Evolutionary conservation across 2,888 invertebrate species (phyloP).

Genomic region (Dryocosmus kuriphilus): DNA sequence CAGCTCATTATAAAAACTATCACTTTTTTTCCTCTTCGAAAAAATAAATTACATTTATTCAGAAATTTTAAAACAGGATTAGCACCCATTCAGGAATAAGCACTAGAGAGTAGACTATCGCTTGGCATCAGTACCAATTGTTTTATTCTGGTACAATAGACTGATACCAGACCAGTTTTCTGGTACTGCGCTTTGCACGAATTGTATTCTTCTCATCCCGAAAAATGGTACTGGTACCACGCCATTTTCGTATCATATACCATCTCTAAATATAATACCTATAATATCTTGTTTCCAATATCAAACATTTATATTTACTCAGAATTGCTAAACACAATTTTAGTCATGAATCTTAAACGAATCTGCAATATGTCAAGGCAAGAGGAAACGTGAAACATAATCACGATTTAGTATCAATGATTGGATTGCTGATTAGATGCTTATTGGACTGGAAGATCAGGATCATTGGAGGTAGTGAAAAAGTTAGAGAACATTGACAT

Average conservation of each 20-base stretch:
- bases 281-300: no score
- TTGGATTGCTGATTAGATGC: neutral
- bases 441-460: conserved; percentile 2
- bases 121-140: no score
- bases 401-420: neutral
- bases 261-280: no score
- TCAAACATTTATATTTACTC: no score
- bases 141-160: no score
- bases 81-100: no score
- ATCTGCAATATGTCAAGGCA: conserved; percentile 3
- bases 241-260: no score
- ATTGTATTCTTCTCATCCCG: neutral
- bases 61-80: no score
- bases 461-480: neutral
- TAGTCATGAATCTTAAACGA: neutral
- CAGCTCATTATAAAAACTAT: neutral
- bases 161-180: no score
- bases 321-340: neutral
- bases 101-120: no score
- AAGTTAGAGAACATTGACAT: neutral
- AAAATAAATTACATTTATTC: no score
- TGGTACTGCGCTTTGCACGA: neutral
- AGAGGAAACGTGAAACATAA: neutral
- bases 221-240: neutral
- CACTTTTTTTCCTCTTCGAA: neutral